phyloP scores from a whole-genome alignment of 2,888 invertebrate genomes.

The Ochropleura plecta region DNA sequence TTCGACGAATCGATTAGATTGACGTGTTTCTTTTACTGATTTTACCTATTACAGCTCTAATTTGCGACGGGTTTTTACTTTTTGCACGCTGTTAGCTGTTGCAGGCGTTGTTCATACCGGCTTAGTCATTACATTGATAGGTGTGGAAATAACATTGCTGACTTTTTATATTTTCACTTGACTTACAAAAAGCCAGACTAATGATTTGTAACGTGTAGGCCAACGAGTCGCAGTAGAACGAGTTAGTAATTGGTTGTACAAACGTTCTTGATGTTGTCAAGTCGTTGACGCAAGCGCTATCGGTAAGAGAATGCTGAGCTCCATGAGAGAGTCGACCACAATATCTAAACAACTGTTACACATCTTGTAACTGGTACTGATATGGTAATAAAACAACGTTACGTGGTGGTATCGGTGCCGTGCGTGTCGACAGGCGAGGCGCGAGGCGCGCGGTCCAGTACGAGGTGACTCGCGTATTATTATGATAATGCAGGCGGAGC shows the following conservation, averaged over 20 bases:
- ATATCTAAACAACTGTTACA: conserved; percentile 55
- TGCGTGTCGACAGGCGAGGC: conserved; percentile 77
- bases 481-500: conserved; percentile 88
- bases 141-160: conserved; percentile 30
- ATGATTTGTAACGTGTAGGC: neutral
- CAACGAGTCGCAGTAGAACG: neutral
- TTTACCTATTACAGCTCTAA: conserved; percentile 74
- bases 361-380: conserved; percentile 58
- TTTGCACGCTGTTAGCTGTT: conserved; percentile 38
- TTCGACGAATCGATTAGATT: conserved; percentile 88
- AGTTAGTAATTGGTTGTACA: neutral
- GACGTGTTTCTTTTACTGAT: conserved; percentile 80
- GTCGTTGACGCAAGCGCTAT: neutral
- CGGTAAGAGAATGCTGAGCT: conserved; percentile 6
- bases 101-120: conserved; percentile 12
- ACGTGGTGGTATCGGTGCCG: conserved; percentile 54
- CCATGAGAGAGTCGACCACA: conserved; percentile 17
- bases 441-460: conserved; percentile 68
- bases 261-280: neutral
- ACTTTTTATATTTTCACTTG: conserved; percentile 14
- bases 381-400: conserved; percentile 64
- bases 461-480: conserved; percentile 88
- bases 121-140: conserved; percentile 39
- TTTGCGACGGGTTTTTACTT: conserved; percentile 62
- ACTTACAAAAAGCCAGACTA: conserved; percentile 6